These are phyloP conservation scores for Ceratitis capitata DNA, from an alignment of 1,140 invertebrate species.

Conservation along the genomic window DNA sequence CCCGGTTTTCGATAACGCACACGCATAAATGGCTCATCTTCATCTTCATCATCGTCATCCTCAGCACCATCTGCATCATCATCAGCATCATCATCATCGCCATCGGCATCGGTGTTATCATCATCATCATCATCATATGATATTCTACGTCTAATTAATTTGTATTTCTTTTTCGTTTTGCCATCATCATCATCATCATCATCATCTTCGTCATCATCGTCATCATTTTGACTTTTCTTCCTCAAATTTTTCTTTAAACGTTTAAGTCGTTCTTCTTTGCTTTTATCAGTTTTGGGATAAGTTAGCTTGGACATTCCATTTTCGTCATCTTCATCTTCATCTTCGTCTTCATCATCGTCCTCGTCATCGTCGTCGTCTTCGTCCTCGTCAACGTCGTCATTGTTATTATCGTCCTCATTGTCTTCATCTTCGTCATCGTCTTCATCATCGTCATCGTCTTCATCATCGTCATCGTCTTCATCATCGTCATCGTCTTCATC, in stretches of 20 bases:
- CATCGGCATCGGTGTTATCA: neutral
- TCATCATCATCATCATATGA: neutral
- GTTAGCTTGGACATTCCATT: constrained; percentile 29
- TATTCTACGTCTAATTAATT: neutral
- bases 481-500: constrained; percentile 43
- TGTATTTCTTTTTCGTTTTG: neutral
- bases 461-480: neutral
- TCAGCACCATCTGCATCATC: neutral
- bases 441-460: constrained; percentile 65
- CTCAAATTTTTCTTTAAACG: constrained; percentile 18
- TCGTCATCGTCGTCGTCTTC: constrained; percentile 40
- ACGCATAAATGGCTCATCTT: constrained; percentile 40
- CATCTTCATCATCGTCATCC: neutral
- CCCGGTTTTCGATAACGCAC: constrained; percentile 20
- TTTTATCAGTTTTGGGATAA: constrained; percentile 17
- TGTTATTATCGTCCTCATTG: constrained; percentile 52
- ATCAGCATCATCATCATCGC: neutral
- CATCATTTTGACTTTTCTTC: neutral
- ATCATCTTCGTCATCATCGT: constrained; percentile 25
- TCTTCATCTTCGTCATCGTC: constrained; percentile 64
- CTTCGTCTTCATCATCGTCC: neutral
- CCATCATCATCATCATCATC: constrained; percentile 51
- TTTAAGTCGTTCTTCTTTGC: constrained; percentile 44
- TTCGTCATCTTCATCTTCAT: constrained; percentile 30
- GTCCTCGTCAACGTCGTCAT: constrained; percentile 43